Percentiles rank a stretch among this genome's conserved stretches.
These are phyloP conservation scores for Ambastaia sidthimunki DNA, from an alignment of 2,797 vertebrate genomes.

Conservation along the genomic window DNA sequence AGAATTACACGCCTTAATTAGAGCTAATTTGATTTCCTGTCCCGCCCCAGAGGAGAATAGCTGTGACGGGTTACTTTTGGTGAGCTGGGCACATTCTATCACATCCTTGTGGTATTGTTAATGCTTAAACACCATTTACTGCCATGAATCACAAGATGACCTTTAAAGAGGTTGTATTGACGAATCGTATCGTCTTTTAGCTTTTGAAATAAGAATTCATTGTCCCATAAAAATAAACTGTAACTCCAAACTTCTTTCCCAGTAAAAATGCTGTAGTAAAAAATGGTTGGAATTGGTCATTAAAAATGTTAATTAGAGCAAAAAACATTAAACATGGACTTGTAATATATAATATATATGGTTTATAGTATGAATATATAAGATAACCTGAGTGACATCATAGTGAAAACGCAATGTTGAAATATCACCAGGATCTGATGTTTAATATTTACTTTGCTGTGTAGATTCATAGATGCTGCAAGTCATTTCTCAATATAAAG, in stretches of 20 bases:
- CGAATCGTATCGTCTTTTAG: not conserved
- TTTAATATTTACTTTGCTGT: conserved; percentile 33
- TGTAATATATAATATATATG: too few relatives aligned
- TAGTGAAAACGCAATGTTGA: not conserved
- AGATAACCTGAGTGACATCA: not conserved
- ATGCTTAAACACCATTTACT: not conserved
- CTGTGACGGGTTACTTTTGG: not conserved
- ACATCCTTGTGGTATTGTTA: not conserved
- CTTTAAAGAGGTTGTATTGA: not conserved
- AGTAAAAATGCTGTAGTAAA: not conserved
- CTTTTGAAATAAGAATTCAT: too few relatives aligned
- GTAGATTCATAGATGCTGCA: conserved; percentile 35
- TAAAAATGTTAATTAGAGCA: too few relatives aligned
- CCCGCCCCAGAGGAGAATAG: not conserved
- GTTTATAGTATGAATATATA: not conserved
- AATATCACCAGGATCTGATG: not conserved
- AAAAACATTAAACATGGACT: too few relatives aligned
- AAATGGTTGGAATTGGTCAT: too few relatives aligned
- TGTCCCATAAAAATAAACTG: not conserved
- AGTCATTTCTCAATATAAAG: not conserved
- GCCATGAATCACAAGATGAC: not conserved
- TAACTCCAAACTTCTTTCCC: not conserved
- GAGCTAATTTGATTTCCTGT: not conserved
- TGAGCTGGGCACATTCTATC: not conserved
- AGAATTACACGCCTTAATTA: not conserved